These are phyloP conservation scores for Pseudorhiza aurosa DNA, from an alignment of 30 jellyfish, hydroid and myxozoan species.

Conservation along the genomic window DNA sequence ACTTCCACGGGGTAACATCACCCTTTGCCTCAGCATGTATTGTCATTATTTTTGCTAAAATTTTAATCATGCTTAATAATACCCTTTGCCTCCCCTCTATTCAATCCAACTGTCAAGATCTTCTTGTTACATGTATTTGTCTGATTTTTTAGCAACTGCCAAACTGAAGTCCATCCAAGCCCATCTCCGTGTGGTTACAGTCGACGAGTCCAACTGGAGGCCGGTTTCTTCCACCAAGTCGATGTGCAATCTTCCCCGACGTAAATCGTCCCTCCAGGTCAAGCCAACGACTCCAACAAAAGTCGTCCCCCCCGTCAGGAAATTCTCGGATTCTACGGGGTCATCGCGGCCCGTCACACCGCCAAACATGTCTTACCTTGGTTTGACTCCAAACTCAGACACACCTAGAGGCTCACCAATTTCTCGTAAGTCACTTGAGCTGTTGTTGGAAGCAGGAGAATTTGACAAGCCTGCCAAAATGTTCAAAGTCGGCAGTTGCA, in stretches of 20 bases:
- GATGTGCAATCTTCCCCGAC: slow-evolving; percentile 42
- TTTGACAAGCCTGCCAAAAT: slow-evolving; percentile 27
- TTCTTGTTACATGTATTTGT: no score
- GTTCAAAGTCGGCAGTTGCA: slow-evolving; percentile 64
- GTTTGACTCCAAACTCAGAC: slow-evolving; percentile 55
- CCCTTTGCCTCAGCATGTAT: no score
- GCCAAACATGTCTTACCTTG: slow-evolving; percentile 77
- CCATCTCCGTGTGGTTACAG: slow-evolving; percentile 70
- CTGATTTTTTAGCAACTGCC: slow-evolving; percentile 46
- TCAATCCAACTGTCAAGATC: no score
- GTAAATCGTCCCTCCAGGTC: slow-evolving; percentile 28
- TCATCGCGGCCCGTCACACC: slow-evolving; percentile 48
- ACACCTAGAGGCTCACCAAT: slow-evolving; percentile 14
- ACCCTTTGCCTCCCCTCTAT: no score
- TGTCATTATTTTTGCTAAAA: no score
- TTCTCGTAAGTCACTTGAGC: slow-evolving; percentile 18
- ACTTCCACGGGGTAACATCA: no score
- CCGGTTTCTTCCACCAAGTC: slow-evolving; percentile 19
- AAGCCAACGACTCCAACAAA: slow-evolving; percentile 23
- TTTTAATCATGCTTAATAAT: no score
- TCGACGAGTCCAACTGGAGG: slow-evolving; percentile 31
- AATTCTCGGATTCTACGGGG: slow-evolving; percentile 37
- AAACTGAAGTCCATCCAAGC: slow-evolving; percentile 53
- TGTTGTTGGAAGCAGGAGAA: slow-evolving; percentile 36
- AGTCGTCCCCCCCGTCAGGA: slow-evolving; percentile 9